Evolutionary conservation across 1,140 invertebrate species (phyloP).

Genomic region (Leptonema lineaticorne): DNA sequence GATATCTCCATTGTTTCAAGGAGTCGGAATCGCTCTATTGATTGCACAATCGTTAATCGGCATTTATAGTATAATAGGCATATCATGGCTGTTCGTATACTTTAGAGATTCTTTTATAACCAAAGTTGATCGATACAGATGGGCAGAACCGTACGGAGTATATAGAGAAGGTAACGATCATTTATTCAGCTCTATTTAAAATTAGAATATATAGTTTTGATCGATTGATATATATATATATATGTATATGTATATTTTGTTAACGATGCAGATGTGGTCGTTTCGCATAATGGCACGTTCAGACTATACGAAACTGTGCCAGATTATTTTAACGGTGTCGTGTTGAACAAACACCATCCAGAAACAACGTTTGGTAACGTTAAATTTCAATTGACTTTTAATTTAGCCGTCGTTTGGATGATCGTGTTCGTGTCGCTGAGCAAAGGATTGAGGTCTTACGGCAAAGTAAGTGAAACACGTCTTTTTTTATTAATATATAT

Average conservation of each 20-base stretch:
- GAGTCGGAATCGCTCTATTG: slow-evolving; percentile 80
- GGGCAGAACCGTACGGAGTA: slow-evolving; percentile 72
- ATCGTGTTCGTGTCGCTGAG: slow-evolving; percentile 85
- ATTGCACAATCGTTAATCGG: slow-evolving; percentile 78
- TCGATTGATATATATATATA: no score
- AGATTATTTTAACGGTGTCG: slow-evolving; percentile 80
- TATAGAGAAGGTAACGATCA: no score
- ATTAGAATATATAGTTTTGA: background rate
- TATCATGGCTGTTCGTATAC: slow-evolving; percentile 89
- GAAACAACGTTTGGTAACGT: slow-evolving; percentile 63
- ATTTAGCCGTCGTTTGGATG: slow-evolving; percentile 88
- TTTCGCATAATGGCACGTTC: slow-evolving; percentile 46
- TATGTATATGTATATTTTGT: background rate
- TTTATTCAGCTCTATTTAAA: no score
- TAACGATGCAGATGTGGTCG: slow-evolving; percentile 28
- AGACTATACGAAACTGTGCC: slow-evolving; percentile 76
- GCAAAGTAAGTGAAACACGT: slow-evolving; percentile 63
- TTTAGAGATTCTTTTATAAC: slow-evolving; percentile 86
- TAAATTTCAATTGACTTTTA: slow-evolving; percentile 86
- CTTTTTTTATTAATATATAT: background rate
- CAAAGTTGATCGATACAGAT: slow-evolving; percentile 75
- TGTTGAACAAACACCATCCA: slow-evolving; percentile 71
- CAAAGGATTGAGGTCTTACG: slow-evolving; percentile 83
- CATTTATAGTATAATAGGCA: slow-evolving; percentile 81
- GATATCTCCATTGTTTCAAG: slow-evolving; percentile 88